Evolutionary conservation across 2,113 vertebrate genomes (phyloP).

Genomic region (Aviceda subcristata): DNA sequence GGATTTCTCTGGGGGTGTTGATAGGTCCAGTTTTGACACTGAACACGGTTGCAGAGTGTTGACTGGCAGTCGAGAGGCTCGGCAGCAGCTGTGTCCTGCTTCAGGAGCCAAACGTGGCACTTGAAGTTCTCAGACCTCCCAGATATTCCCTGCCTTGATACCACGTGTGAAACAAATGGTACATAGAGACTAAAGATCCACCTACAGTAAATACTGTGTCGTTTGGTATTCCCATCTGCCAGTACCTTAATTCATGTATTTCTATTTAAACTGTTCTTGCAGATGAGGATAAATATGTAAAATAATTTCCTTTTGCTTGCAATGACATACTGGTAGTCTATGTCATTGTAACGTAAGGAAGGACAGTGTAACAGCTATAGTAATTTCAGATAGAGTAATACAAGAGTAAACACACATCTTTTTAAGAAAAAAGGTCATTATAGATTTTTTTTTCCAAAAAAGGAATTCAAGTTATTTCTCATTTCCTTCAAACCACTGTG

Average conservation of each 20-base stretch:
- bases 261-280: not conserved
- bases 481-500: not conserved
- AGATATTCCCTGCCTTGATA: not conserved
- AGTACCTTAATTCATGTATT: not conserved
- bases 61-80: not conserved
- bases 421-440: not conserved
- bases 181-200: not conserved
- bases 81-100: fast-evolving
- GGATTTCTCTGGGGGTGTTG: not conserved
- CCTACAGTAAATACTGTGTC: fast-evolving
- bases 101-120: not conserved
- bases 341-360: not conserved
- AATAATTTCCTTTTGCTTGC: not conserved
- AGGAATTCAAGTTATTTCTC: not conserved
- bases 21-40: not conserved
- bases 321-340: not conserved
- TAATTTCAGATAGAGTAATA: not conserved
- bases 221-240: not conserved
- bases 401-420: not conserved
- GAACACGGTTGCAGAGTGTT: not conserved
- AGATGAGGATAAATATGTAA: not conserved
- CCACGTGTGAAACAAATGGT: not conserved
- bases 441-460: not conserved
- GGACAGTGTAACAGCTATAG: not conserved
- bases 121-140: not conserved